Evolutionary conservation across 2,113 vertebrate genomes (phyloP).

Genomic region (Numenius arquata): DNA sequence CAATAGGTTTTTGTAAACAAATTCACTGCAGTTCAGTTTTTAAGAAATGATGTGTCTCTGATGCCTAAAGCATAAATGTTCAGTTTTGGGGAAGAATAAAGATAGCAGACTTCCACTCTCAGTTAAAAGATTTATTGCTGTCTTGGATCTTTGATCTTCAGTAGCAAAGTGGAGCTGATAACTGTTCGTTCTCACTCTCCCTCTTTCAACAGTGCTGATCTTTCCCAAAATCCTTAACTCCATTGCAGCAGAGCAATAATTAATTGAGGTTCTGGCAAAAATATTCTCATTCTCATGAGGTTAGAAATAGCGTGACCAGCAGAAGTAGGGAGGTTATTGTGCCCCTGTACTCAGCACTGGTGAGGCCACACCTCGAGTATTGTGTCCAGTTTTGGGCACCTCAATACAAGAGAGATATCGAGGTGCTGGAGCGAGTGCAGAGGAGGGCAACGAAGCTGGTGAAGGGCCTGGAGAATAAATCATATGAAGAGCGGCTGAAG

Average conservation of each 20-base stretch:
- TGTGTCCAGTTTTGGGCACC: too few species aligned
- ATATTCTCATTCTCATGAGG: background rate
- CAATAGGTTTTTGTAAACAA: background rate
- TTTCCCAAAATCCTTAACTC: background rate
- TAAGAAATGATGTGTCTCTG: background rate
- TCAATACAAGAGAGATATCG: too few species aligned
- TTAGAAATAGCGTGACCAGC: too few species aligned
- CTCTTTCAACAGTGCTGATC: background rate
- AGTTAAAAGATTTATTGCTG: background rate
- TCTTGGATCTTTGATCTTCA: background rate
- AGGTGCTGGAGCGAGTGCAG: too few species aligned
- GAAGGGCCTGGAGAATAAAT: too few species aligned
- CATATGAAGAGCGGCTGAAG: too few species aligned
- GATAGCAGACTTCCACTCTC: background rate
- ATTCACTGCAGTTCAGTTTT: background rate
- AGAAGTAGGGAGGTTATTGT: too few species aligned
- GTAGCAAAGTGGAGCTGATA: background rate
- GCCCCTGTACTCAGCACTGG: too few species aligned
- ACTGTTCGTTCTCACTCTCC: background rate
- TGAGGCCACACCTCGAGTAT: too few species aligned
- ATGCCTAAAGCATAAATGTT: background rate
- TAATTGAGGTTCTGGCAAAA: background rate
- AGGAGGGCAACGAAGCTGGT: too few species aligned
- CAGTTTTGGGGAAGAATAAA: background rate
- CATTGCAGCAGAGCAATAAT: background rate